Evolutionary conservation across 2,797 vertebrate genomes (phyloP).

Genomic region (Allobates femoralis): DNA sequence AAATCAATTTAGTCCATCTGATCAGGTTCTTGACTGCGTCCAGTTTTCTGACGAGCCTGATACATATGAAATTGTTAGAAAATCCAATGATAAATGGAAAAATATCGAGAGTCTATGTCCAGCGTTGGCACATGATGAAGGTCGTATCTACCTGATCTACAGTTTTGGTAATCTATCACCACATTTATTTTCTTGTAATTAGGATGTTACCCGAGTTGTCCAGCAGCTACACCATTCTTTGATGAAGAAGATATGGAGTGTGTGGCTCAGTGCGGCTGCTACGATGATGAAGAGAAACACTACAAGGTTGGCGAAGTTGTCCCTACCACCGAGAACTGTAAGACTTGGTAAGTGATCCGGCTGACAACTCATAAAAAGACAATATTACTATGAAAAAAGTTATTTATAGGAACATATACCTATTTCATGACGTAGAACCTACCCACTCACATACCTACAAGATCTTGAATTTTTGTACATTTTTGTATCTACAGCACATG

Average conservation of each 20-base stretch:
- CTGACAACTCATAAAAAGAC: neutral
- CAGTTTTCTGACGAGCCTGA: neutral
- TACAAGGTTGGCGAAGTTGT: conserved; percentile 74
- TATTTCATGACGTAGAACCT: too few relatives aligned
- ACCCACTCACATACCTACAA: neutral
- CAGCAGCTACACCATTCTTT: conserved; percentile 81
- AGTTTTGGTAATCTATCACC: neutral
- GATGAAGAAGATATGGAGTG: conserved; percentile 85
- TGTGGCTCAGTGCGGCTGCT: conserved; percentile 80
- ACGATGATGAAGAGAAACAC: conserved; percentile 74
- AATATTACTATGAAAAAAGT: neutral
- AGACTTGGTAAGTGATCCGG: conserved; percentile 80
- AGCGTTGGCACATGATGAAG: neutral
- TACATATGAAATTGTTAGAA: neutral
- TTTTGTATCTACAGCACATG: conserved; percentile 69
- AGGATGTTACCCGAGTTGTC: conserved; percentile 94
- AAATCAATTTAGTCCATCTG: neutral
- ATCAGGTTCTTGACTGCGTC: neutral
- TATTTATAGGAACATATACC: neutral
- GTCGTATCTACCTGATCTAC: neutral
- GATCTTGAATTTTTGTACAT: conserved; percentile 14
- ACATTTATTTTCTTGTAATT: neutral
- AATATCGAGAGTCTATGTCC: neutral
- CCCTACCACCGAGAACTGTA: conserved; percentile 79
- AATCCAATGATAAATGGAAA: neutral